phyloP scores from a whole-genome alignment of 2,113 vertebrate species.

The Semnornis frantzii region DNA sequence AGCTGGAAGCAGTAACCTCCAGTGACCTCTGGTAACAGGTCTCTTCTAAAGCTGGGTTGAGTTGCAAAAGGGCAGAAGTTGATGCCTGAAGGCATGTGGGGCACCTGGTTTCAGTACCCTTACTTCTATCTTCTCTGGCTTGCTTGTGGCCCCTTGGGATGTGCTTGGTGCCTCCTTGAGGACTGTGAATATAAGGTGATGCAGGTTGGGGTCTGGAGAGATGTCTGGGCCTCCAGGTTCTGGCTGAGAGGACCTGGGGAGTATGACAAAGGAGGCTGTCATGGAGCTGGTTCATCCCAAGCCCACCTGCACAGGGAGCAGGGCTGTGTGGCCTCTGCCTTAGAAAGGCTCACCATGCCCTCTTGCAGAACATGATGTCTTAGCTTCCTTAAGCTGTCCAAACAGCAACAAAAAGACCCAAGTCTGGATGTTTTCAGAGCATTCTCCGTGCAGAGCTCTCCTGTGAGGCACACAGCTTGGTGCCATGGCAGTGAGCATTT shows the following conservation, averaged over 20 bases:
- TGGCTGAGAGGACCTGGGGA: neutral
- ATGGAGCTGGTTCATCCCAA: neutral
- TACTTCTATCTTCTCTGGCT: neutral
- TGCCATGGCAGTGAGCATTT: neutral
- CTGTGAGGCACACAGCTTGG: rapidly evolving
- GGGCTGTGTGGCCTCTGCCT: neutral
- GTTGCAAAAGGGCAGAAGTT: neutral
- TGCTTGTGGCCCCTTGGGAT: neutral
- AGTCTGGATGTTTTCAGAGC: neutral
- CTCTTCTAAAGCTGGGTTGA: neutral
- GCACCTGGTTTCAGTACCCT: neutral
- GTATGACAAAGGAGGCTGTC: neutral
- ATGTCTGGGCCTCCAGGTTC: neutral
- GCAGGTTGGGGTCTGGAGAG: neutral
- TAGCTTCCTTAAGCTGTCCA: neutral
- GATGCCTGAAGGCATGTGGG: rapidly evolving
- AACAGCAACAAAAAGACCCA: neutral
- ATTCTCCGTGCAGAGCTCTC: neutral
- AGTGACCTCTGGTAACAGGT: neutral
- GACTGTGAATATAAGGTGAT: neutral
- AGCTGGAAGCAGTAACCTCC: neutral
- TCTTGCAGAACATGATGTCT: neutral
- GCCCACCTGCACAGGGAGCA: neutral
- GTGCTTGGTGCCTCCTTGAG: neutral
- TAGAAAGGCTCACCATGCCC: rapidly evolving